Percentiles rank a stretch among this genome's conserved stretches.
Conservation (phyloP, 2,888 invertebrate genomes). For the Rhingia rostrata region DNA sequence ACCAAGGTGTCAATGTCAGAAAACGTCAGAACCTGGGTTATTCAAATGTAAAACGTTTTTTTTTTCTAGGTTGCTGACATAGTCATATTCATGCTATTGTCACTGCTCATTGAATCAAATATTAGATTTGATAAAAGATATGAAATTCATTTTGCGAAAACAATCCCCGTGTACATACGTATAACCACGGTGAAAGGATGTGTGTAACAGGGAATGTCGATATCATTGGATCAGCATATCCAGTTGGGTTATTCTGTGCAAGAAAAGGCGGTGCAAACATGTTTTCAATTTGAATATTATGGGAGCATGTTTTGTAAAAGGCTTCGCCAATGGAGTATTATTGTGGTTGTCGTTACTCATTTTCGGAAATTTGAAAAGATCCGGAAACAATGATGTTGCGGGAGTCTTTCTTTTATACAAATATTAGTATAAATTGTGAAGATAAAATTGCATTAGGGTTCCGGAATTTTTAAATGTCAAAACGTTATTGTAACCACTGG, state of each 20-base stretch:
- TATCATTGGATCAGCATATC: conserved; percentile 30
- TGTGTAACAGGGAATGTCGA: conserved; percentile 6
- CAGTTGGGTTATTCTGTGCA: conserved; percentile 22
- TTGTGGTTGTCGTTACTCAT: too few species aligned
- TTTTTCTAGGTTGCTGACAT: conserved; percentile 23
- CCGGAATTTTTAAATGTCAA: too few species aligned
- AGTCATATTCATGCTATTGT: conserved; percentile 35
- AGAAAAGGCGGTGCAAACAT: conserved; percentile 1
- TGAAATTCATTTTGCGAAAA: conserved; percentile 19
- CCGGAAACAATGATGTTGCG: too few species aligned
- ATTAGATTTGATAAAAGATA: conserved; percentile 41
- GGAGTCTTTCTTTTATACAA: too few species aligned
- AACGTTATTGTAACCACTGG: too few species aligned
- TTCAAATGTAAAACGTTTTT: conserved; percentile 17
- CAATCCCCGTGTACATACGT: not conserved
- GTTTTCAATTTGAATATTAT: not conserved
- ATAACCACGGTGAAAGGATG: conserved; percentile 9
- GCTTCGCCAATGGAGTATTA: too few species aligned
- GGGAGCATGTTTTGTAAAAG: not conserved
- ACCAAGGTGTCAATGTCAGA: too few species aligned
- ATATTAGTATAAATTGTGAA: too few species aligned
- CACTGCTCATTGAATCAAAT: conserved; percentile 49
- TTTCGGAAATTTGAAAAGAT: too few species aligned
- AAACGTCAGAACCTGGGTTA: not conserved
- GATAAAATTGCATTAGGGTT: too few species aligned